Conservation (phyloP, 2,113 vertebrate species). For the Macquaria australasica region DNA sequence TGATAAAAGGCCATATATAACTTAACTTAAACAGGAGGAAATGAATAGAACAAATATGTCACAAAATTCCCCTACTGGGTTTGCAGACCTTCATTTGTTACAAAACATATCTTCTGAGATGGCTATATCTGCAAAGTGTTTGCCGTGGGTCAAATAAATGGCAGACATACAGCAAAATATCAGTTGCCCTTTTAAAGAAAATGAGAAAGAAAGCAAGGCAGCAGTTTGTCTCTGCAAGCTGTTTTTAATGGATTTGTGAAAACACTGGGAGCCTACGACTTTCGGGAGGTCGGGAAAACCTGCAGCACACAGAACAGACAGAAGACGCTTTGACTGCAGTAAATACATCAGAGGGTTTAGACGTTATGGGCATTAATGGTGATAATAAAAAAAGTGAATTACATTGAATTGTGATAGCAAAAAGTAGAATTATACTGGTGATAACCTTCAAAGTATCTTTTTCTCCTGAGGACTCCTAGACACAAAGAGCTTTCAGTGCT, state of each 20-base stretch:
- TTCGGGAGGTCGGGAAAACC: slow-evolving; percentile 52
- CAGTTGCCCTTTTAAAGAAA: slow-evolving; percentile 73
- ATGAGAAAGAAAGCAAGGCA: slow-evolving; percentile 60
- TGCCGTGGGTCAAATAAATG: slow-evolving; percentile 60
- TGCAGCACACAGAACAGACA: slow-evolving; percentile 38
- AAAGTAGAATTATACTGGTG: slow-evolving; percentile 9
- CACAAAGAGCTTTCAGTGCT: slow-evolving; percentile 8
- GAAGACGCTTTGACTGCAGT: slow-evolving; percentile 35
- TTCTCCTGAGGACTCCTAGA: not conserved
- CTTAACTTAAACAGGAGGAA: slow-evolving; percentile 5
- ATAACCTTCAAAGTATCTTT: slow-evolving; percentile 31
- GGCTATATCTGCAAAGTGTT: slow-evolving; percentile 53
- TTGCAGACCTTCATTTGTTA: slow-evolving; percentile 50
- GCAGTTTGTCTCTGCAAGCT: slow-evolving; percentile 67
- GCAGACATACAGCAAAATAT: slow-evolving; percentile 59
- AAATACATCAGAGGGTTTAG: slow-evolving; percentile 43
- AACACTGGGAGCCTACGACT: slow-evolving; percentile 58
- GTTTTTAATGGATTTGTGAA: slow-evolving; percentile 71
- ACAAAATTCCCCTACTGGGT: slow-evolving; percentile 9
- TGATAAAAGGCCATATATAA: slow-evolving; percentile 8
- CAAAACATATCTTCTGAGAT: slow-evolving; percentile 40
- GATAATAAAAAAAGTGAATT: slow-evolving; percentile 38
- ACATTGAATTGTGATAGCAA: slow-evolving; percentile 8
- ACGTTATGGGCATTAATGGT: slow-evolving; percentile 32
- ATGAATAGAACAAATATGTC: slow-evolving; percentile 21